These are phyloP conservation scores for Caenorhabditis doughertyi DNA, from an alignment of 2,888 invertebrate species.

Conservation along the genomic window DNA sequence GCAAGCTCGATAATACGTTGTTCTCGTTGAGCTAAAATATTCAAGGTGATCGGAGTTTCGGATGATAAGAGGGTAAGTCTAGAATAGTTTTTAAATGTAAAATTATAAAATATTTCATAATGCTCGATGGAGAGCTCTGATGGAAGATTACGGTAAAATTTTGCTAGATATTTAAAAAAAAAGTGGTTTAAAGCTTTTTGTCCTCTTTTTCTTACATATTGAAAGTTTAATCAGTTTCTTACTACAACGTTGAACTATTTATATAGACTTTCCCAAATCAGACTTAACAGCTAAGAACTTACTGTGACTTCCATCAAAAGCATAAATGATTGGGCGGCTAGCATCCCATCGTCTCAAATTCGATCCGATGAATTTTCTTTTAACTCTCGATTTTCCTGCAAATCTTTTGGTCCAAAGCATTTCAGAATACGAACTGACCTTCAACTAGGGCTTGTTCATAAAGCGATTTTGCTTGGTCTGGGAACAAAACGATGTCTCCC, in stretches of 20 bases:
- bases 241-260: too few species aligned
- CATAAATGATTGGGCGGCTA: constrained; percentile 79
- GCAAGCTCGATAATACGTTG: constrained; percentile 82
- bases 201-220: too few species aligned
- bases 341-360: constrained; percentile 81
- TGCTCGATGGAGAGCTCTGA: too few species aligned
- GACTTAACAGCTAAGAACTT: constrained; percentile 37
- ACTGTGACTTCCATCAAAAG: constrained; percentile 83
- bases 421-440: constrained; percentile 51
- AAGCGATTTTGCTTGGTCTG: constrained; percentile 80
- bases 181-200: too few species aligned
- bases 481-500: constrained; percentile 82
- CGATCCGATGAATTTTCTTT: constrained; percentile 82
- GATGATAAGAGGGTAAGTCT: too few species aligned
- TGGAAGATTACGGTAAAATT: too few species aligned
- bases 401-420: not conserved
- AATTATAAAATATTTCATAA: too few species aligned
- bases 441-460: constrained; percentile 72
- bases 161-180: too few species aligned
- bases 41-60: too few species aligned
- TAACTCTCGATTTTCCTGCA: constrained; percentile 63
- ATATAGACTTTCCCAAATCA: too few species aligned
- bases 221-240: too few species aligned
- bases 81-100: too few species aligned
- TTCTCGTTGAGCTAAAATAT: constrained; percentile 77